Evolutionary conservation across 1,140 invertebrate species (phyloP), one percentile per base, ranked within the genome.

Genomic region (Pristionchus pacificus): DNA sequence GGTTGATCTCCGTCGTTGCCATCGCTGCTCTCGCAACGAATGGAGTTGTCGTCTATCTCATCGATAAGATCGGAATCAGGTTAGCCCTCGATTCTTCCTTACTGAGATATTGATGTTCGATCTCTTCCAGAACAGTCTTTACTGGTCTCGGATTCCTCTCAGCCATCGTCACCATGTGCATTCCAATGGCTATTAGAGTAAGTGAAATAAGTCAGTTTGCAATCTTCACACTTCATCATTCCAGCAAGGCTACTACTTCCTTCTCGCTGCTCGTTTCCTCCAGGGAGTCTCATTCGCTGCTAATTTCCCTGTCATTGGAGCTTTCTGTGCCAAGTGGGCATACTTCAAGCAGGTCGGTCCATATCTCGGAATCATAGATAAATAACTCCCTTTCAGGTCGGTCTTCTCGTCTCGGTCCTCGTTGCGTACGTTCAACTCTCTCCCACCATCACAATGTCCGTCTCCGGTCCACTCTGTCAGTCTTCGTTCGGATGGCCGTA

Each of bases 361-460:
- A 19, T 70, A 14, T 68, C 55, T 25, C 69, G 19, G 0, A 27
- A 0, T 72, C 31, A 70, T 38, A 71, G 60, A 79, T 71, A 57
- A 77, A 77, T 19, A 66, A 79, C 6, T 79, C 77, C 58, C 75
- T 79, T n/a, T 78, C 77, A 1, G 62, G 63, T 30, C n/a, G n/a
- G n/a, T n/a, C n/a, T n/a, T n/a, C n/a, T n/a, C n/a, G n/a, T n/a
- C n/a, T n/a, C n/a, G n/a, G n/a, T n/a, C n/a, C n/a, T n/a, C n/a
- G n/a, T n/a, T n/a, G n/a, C n/a, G n/a, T n/a, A n/a, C n/a, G n/a
- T 57, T 79, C 77, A 79, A 65, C 69, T 79, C 2, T 74, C 77
- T 55, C 77, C 77, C 19, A 73, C 77, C 15, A 65, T 79, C 33
- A 79, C 77, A 15, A 82, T 83, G 80, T 81, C 80, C 13, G 72